Evolutionary conservation across 2,797 vertebrate species (phyloP).

Genomic region (Etheostoma perlongum): DNA sequence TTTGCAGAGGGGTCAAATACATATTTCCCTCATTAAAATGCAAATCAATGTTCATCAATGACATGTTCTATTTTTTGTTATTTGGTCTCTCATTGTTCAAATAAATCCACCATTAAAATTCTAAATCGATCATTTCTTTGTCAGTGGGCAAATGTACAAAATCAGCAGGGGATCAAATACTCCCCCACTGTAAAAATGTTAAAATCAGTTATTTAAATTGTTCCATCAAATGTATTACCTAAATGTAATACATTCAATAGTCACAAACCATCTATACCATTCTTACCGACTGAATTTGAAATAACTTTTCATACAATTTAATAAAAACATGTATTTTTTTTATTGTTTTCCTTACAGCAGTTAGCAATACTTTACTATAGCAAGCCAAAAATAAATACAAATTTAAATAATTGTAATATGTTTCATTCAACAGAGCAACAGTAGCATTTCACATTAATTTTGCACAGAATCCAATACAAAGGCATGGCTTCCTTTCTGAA

Average conservation of each 20-base stretch:
- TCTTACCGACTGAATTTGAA: conserved; percentile 1
- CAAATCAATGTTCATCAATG: too few relatives aligned
- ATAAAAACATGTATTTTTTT: conserved; percentile 65
- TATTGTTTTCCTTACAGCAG: conserved; percentile 79
- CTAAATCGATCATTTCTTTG: too few relatives aligned
- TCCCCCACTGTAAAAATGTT: background rate
- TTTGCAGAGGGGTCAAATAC: too few relatives aligned
- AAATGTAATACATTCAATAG: background rate
- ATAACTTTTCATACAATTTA: conserved; percentile 23
- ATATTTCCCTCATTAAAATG: too few relatives aligned
- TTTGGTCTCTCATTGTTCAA: too few relatives aligned
- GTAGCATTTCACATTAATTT: conserved; percentile 77
- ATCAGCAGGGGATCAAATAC: too few relatives aligned
- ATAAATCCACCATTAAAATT: too few relatives aligned
- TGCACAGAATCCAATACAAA: conserved; percentile 55
- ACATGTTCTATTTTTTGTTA: too few relatives aligned
- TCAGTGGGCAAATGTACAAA: too few relatives aligned
- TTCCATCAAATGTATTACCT: background rate
- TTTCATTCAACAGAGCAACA: conserved; percentile 78
- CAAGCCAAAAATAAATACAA: conserved; percentile 86
- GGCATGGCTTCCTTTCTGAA: conserved; percentile 57
- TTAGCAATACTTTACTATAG: conserved; percentile 81
- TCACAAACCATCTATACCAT: background rate
- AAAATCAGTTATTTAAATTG: background rate
- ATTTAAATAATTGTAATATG: conserved; percentile 82